Evolutionary conservation across 2,888 invertebrate species (phyloP), one percentile per base, ranked within the genome.

Genomic region (Pollenia amentaria): DNA sequence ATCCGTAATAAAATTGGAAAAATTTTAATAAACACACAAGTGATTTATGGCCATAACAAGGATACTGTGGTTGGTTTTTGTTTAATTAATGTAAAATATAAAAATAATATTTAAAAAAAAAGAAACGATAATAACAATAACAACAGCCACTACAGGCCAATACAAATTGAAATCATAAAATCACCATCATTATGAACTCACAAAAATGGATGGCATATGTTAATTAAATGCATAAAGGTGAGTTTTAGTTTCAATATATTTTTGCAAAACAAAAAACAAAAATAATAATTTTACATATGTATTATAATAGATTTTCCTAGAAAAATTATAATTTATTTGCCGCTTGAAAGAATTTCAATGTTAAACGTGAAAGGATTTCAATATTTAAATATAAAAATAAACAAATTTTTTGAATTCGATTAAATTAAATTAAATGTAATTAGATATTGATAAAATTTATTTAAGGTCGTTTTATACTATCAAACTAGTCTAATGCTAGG

Each of bases 171-270:
- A 64, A 73, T 29, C 72, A 64, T 72, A 40, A 70, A 70, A 16
- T 69, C 8, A 65, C 55, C 53, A 70, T 62, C 55, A 67, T 82
- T 53, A 70, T 75, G 51, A 80, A 72, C 44, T 72, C 14, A 18
- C n/a, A 38, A 64, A 70, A 80, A 51, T 80, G 62, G 64, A 62
- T 44, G 78, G 78, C 77, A 86, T 78, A 82, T 82, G 85, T 86
- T 86, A 86, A 86, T 86, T 86, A 86, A 86, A 86, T 86, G 70
- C 65, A 60, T 77, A 53, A 70, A 76, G 85, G 85, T 85, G 67
- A 85, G 80, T 81, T 80, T 60, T 62, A 10, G 29, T 29, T 29
- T 29, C 29, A 29, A 29, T 29, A 29, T 29, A 29, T 29, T 29
- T 29, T 4, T 29, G 29, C 29, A 29, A 3, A 29, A 29, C 29